phyloP scores from a whole-genome alignment of 1,140 invertebrate genomes.

The Lucilia cuprina region DNA sequence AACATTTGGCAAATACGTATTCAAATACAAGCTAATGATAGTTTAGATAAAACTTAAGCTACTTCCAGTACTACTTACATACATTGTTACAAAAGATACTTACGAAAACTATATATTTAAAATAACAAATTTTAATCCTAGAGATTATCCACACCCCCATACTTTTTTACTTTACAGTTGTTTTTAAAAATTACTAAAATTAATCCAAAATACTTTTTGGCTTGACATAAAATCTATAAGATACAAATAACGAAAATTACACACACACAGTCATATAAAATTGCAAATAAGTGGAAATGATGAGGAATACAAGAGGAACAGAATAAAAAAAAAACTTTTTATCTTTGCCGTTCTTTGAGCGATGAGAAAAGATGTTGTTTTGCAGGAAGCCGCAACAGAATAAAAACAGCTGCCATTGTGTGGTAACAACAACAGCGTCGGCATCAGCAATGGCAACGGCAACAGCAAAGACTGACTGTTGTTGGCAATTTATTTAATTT shows the following conservation, averaged over 20 bases:
- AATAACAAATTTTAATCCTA: neutral
- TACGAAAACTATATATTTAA: neutral
- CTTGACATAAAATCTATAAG: neutral
- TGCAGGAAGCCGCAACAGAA: constrained; percentile 33
- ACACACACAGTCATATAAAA: too few relatives aligned
- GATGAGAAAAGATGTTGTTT: neutral
- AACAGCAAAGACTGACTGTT: constrained; percentile 24
- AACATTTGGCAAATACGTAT: neutral
- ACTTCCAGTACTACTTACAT: neutral
- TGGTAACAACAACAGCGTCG: neutral
- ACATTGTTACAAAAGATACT: neutral
- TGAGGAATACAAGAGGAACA: neutral
- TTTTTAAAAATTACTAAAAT: neutral
- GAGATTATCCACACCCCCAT: constrained; percentile 2
- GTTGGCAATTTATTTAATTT: constrained; percentile 33
- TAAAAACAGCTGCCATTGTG: constrained; percentile 33
- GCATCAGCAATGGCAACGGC: constrained; percentile 27
- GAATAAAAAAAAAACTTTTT: neutral
- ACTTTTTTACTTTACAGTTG: neutral
- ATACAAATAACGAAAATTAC: neutral
- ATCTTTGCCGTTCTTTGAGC: neutral
- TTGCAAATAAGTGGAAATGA: neutral
- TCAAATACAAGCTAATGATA: neutral
- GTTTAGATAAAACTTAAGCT: neutral
- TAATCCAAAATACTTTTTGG: neutral